These are phyloP conservation scores for Drosophila micromelanica DNA, from an alignment of 1,140 invertebrate genomes.

Conservation along the genomic window DNA sequence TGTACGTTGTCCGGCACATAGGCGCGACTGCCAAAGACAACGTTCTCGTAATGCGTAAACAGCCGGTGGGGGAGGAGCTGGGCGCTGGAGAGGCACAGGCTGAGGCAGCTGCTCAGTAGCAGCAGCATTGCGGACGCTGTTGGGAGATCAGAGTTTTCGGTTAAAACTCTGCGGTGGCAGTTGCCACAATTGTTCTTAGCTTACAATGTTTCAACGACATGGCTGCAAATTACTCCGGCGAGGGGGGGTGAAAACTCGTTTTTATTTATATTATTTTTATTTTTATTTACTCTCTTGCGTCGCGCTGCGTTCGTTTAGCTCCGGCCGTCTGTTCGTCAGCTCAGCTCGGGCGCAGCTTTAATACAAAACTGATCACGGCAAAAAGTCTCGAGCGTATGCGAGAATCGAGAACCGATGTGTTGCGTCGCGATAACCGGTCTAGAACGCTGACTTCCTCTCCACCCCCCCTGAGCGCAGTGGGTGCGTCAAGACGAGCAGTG, in stretches of 20 bases:
- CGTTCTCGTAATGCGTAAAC: neutral
- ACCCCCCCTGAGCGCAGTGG: conserved; percentile 18
- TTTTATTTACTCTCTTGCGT: conserved; percentile 9
- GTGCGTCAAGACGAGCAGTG: conserved; percentile 20
- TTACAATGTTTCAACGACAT: conserved; percentile 67
- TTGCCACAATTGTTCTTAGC: conserved; percentile 22
- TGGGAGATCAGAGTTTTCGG: conserved; percentile 2
- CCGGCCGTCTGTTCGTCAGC: conserved; percentile 29
- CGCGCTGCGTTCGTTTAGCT: conserved; percentile 20
- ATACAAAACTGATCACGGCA: conserved; percentile 60
- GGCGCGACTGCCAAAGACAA: neutral
- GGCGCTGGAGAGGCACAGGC: conserved; percentile 1
- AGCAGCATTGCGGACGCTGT: conserved; percentile 29
- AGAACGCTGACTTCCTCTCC: conserved; percentile 23
- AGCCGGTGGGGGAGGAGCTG: neutral
- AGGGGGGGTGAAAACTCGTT: conserved; percentile 26
- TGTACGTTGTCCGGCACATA: neutral
- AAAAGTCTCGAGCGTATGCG: conserved; percentile 32
- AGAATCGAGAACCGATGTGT: conserved; percentile 9
- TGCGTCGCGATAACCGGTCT: conserved; percentile 58
- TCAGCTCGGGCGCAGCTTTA: conserved; percentile 66
- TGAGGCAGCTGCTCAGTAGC: conserved; percentile 25
- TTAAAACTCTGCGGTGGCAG: conserved; percentile 11
- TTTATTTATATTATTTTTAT: neutral
- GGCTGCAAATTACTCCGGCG: conserved; percentile 42